Conservation (phyloP, 2,888 invertebrate genomes). For the Ceratothoa steindachneri region DNA sequence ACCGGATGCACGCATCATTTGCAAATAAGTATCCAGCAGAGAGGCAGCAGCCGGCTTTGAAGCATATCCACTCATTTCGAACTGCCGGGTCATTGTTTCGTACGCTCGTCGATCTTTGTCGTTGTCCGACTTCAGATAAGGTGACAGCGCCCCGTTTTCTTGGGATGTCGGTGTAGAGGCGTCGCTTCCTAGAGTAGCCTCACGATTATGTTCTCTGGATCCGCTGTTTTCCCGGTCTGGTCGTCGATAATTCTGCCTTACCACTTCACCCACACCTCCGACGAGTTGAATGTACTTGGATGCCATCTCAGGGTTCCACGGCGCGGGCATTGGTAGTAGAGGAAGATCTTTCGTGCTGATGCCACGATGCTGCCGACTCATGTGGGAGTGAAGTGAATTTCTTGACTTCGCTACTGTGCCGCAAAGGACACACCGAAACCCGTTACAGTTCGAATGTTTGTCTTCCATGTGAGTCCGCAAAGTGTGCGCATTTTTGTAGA, state of each 20-base stretch:
- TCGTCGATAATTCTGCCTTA: conserved; percentile 43
- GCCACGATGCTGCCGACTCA: conserved; percentile 88
- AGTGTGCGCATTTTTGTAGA: conserved; percentile 63
- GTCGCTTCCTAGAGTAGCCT: conserved; percentile 14
- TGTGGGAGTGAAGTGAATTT: conserved; percentile 86
- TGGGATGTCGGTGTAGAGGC: conserved; percentile 39
- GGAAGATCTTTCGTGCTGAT: conserved; percentile 90
- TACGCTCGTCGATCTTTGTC: conserved; percentile 34
- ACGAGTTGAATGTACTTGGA: conserved; percentile 47
- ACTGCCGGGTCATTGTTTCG: conserved; percentile 38
- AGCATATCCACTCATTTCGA: conserved; percentile 56
- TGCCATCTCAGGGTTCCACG: conserved; percentile 84
- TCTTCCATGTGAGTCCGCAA: conserved; percentile 85
- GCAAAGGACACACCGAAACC: conserved; percentile 84
- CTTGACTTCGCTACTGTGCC: conserved; percentile 89
- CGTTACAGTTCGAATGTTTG: conserved; percentile 87
- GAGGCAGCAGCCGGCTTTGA: conserved; percentile 74
- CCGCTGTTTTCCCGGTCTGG: conserved; percentile 35
- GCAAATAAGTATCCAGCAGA: conserved; percentile 78
- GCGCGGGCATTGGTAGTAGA: conserved; percentile 85
- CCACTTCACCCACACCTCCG: conserved; percentile 47
- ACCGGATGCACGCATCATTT: conserved; percentile 65
- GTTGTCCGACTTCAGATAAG: conserved; percentile 30
- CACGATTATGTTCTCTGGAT: conserved; percentile 12
- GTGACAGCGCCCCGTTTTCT: conserved; percentile 39